Conservation (phyloP, 2,888 invertebrate genomes). For the Eumacrocentrus americanus region DNA sequence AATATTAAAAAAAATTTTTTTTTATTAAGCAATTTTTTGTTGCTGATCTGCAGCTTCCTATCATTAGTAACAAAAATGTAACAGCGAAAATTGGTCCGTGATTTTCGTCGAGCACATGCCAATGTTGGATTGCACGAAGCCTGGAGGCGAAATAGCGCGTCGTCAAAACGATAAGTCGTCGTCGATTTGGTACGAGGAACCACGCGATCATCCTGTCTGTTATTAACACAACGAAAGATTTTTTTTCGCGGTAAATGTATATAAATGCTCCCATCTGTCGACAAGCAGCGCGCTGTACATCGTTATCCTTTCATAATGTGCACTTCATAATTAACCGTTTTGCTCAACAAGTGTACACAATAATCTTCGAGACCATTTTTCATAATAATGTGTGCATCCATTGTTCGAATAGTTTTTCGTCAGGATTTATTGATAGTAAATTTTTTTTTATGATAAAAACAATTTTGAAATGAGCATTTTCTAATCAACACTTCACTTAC, state of each 20-base stretch:
- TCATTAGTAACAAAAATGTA: background rate
- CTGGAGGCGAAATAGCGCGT: background rate
- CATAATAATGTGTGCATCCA: background rate
- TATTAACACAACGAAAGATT: background rate
- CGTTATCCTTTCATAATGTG: background rate
- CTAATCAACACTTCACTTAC: no score
- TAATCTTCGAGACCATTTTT: slow-evolving; percentile 2
- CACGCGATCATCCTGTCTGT: slow-evolving; percentile 4
- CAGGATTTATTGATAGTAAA: no score
- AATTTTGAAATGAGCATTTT: no score
- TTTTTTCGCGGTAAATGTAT: background rate
- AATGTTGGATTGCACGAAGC: background rate
- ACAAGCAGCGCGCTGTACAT: background rate
- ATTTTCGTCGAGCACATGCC: slow-evolving; percentile 5
- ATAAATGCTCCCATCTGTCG: background rate
- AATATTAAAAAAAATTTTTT: background rate
- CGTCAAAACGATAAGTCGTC: background rate
- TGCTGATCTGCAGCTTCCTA: background rate
- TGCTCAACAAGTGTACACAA: background rate
- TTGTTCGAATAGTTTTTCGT: no score
- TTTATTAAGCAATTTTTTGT: background rate
- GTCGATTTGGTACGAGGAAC: background rate
- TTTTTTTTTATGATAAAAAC: no score
- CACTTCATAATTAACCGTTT: slow-evolving; percentile 7
- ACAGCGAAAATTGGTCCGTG: background rate